Base-by-base conservation (phyloP, 2,113 vertebrate species). In the Rhea americana region DNA sequence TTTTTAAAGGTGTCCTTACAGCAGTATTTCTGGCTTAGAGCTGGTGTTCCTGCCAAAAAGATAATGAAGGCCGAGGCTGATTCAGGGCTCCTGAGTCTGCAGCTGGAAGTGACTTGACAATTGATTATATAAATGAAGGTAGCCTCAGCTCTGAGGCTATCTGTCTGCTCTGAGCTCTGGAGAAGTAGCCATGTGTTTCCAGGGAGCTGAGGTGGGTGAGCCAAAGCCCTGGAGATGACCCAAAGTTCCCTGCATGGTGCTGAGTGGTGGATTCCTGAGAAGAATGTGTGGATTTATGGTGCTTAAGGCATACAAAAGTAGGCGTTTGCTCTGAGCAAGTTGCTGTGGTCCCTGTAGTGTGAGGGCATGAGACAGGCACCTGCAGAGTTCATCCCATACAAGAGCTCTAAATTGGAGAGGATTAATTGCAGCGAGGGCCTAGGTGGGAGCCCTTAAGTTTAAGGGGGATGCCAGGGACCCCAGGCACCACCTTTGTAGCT, bases 271-370 rank as follows among this genome's bases (percentile, higher is more conserved):
- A 47, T 18, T 47, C 45, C 45, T 11, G 10, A 11, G 45, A 47
- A 47, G 16, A 18, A 18, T 17, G 18, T 47, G 45, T 47, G 45
- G 16, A n/a, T 28, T 24, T 2, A 0, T 66, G 50, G 24, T 55
- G 32, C 37, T 71, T 73, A 24, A 59, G 47, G 26, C 15, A 62
- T 25, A 30, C 41, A 35, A n/a, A 41, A 81, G 35, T 22, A 37
- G 55, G 22, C 0, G 0, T 48, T 92, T 74, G 65, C 24, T 26
- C 30, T 32, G 7, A 55, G 66, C 0, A 5, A 53, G 30, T n/a
- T 63, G 1, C 11, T 24, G n/a, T 53, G 70, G 8, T 47, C 11
- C 59, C 20, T 7, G 18, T 11, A 5, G n/a, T 22, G 26, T 0
- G 0, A 79, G 47, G 39, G 26, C 8, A n/a, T 55, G 50, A 41